A percentile compares a stretch with the other conserved stretches of the same genome.
These are phyloP conservation scores for Anarsia innoxiella DNA, from an alignment of 2,888 invertebrate species.

Conservation along the genomic window DNA sequence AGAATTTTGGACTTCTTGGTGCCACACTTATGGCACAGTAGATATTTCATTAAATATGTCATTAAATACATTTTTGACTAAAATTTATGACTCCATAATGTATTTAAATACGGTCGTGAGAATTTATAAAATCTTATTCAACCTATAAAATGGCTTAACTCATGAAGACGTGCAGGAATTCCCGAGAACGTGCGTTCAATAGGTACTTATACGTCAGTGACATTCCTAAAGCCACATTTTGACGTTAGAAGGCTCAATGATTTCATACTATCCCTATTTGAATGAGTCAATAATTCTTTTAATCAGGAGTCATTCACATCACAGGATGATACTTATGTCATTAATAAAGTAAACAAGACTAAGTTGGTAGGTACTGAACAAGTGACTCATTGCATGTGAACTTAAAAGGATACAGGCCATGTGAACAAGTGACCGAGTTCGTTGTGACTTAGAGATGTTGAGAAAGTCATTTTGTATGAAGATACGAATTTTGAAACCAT, in stretches of 20 bases:
- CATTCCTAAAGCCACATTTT: not conserved
- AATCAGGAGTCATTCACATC: constrained; percentile 19
- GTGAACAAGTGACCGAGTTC: constrained; percentile 48
- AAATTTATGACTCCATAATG: too few species aligned
- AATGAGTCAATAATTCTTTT: constrained; percentile 19
- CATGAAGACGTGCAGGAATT: not conserved
- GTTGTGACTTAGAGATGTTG: not conserved
- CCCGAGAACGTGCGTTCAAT: not conserved
- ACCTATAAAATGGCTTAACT: too few species aligned
- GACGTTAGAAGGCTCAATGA: not conserved
- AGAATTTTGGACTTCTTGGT: too few species aligned
- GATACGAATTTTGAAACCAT: too few species aligned
- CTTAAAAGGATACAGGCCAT: constrained; percentile 50
- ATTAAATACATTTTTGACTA: too few species aligned
- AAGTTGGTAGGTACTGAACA: constrained; percentile 24
- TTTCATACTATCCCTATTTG: constrained; percentile 1
- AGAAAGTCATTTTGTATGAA: too few species aligned
- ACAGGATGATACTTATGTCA: constrained; percentile 21
- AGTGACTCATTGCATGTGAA: constrained; percentile 37
- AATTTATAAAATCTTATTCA: too few species aligned
- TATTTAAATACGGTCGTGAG: too few species aligned
- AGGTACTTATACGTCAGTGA: not conserved
- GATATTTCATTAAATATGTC: too few species aligned
- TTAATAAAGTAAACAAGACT: constrained; percentile 33
- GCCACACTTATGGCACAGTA: too few species aligned